Evolutionary conservation across 1,140 invertebrate genomes (phyloP).

Genomic region (Leptinotarsa defecta): DNA sequence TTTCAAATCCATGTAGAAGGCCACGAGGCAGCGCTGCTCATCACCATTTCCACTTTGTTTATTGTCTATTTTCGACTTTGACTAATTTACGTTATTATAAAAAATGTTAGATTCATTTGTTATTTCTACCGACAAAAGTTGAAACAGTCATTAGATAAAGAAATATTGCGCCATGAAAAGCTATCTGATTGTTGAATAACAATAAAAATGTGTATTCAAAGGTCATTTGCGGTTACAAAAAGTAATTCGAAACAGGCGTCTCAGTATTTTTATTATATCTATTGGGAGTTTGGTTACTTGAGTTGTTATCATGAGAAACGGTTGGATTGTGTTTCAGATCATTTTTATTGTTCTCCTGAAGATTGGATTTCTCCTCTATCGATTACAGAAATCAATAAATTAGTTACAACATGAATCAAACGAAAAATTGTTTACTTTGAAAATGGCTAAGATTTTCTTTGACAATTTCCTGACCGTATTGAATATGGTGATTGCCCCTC

Average conservation of each 20-base stretch:
- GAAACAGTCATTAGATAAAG: constrained; percentile 16
- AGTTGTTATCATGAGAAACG: background rate
- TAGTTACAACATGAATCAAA: too few species aligned
- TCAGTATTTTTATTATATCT: background rate
- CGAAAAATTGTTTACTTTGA: too few species aligned
- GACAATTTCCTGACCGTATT: too few species aligned
- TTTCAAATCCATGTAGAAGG: constrained; percentile 8
- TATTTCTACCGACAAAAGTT: constrained; percentile 19
- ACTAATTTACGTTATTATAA: constrained; percentile 13
- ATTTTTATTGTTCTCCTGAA: background rate
- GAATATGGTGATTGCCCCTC: too few species aligned
- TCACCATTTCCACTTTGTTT: constrained; percentile 16
- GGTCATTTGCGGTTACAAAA: constrained; percentile 20
- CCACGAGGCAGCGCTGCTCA: background rate
- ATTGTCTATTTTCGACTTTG: constrained; percentile 18
- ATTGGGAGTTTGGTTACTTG: constrained; percentile 9
- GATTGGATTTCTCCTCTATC: too few species aligned
- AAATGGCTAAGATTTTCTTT: too few species aligned
- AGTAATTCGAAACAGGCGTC: constrained; percentile 18
- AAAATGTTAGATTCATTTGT: constrained; percentile 6
- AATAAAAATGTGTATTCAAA: constrained; percentile 20
- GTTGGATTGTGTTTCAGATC: background rate
- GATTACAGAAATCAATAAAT: too few species aligned
- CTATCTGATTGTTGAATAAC: constrained; percentile 15
- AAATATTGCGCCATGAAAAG: constrained; percentile 14